Percentiles rank a stretch among this genome's conserved stretches.
These are phyloP conservation scores for Diarsia mendica DNA, from an alignment of 2,888 invertebrate genomes.

Conservation along the genomic window DNA sequence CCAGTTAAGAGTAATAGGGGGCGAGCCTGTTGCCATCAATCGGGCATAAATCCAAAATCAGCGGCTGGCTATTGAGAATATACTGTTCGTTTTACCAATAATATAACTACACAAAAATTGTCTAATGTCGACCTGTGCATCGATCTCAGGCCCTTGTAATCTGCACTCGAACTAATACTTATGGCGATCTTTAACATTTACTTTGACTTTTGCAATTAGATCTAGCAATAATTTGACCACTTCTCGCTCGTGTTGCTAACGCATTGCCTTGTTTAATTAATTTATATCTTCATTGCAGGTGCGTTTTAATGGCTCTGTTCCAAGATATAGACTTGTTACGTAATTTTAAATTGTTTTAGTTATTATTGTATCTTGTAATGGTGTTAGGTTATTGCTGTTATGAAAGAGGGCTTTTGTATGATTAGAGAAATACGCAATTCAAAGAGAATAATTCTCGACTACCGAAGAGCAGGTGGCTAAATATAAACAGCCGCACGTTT, in stretches of 20 bases:
- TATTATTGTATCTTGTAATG: background rate
- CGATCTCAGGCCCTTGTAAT: background rate
- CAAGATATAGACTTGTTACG: slow-evolving; percentile 10
- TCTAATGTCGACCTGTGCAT: background rate
- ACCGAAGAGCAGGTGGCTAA: background rate
- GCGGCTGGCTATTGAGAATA: no score
- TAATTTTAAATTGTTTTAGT: slow-evolving; percentile 16
- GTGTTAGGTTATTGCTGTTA: background rate
- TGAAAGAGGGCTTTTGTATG: background rate
- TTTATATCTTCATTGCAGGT: slow-evolving; percentile 53
- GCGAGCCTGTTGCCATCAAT: no score
- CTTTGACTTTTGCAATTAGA: slow-evolving; percentile 29
- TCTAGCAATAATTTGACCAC: slow-evolving; percentile 23
- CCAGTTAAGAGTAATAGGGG: no score
- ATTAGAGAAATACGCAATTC: background rate
- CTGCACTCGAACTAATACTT: background rate
- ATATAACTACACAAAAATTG: background rate
- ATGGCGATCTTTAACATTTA: slow-evolving; percentile 33
- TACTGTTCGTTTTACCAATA: background rate
- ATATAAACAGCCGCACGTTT: background rate
- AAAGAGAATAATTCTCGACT: background rate
- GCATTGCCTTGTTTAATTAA: slow-evolving; percentile 23
- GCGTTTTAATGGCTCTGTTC: slow-evolving; percentile 13
- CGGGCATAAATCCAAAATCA: no score
- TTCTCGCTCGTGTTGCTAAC: background rate